Evolutionary conservation across 2,888 invertebrate species (phyloP), one percentile per base, ranked within the genome.

Genomic region (Labia minor): DNA sequence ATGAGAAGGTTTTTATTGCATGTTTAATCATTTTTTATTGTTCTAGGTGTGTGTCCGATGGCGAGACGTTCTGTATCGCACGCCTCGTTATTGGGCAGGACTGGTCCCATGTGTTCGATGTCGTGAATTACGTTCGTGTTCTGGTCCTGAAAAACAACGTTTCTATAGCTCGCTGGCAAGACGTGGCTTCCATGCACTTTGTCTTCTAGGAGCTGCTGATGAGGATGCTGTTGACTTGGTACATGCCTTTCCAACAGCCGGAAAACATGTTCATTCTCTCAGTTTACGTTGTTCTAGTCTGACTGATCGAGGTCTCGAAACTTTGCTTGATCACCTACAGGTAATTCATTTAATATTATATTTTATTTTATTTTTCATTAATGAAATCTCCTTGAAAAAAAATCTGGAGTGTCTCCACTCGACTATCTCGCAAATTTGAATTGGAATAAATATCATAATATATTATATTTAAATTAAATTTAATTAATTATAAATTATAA

Each of bases 151-250:
- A 64, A 71, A 74, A 37, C 72, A 73, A 19, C 81, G 88, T 71
- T 83, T 92, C 69, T 92, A 91, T 77, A 87, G 88, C 71, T 90
- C 91, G 65, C 80, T 95, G 71, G 85, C 94, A 68, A 81, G 89
- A 71, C 83, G 95, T 72, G 93, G 92, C 20, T 93, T 95, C 75
- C 91, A 92, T 74, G 88, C 90, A 2, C 81, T 95, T 14, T 87
- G 89, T 67, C 81, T 95, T 69, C 82, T 92, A 71, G 92, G 92
- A 10, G 94, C 94, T 26, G 86, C 88, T 14, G 95, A 95, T 76
- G 92, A 92, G 74, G 95, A 95, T 78, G 87, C 93, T 65, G 81
- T 89, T 70, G 94, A 95, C 78, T 85, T 95, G 74, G 89, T 92
- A 70, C 88, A 88, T 76, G 88, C 89, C 72, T 93, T 92, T 76